Evolutionary conservation across 2,113 vertebrate species (phyloP).

Genomic region (Notiomystis cincta): DNA sequence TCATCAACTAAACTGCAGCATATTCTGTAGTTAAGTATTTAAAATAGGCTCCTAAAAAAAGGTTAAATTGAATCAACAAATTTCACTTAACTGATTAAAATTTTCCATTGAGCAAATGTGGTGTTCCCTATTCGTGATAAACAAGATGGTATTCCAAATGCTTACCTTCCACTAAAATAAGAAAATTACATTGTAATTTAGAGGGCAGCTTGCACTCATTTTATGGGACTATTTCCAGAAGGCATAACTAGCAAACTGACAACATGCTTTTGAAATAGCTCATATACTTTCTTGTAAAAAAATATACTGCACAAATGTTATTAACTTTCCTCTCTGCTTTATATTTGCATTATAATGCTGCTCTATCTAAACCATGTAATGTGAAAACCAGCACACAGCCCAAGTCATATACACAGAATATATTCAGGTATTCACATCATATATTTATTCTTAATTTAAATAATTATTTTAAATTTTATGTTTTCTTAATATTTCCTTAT

Average conservation of each 20-base stretch:
- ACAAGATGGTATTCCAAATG: not conserved
- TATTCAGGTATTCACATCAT: not conserved
- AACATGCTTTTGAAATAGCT: slow-evolving; percentile 14
- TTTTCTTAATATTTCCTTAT: not conserved
- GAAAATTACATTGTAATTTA: slow-evolving; percentile 43
- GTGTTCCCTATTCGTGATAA: not conserved
- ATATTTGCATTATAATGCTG: not conserved
- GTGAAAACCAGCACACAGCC: not conserved
- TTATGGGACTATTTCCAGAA: slow-evolving; percentile 38
- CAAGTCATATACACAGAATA: not conserved
- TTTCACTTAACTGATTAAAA: slow-evolving; percentile 10
- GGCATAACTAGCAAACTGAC: slow-evolving; percentile 14
- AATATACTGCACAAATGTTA: not conserved
- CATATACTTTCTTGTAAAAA: slow-evolving; percentile 1
- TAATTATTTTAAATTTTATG: not conserved
- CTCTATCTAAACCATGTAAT: not conserved
- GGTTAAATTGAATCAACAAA: not conserved
- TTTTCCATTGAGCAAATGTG: not conserved
- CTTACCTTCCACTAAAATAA: slow-evolving; percentile 30
- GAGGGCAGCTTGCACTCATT: slow-evolving; percentile 6
- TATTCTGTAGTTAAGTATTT: not conserved
- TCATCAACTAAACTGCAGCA: not conserved
- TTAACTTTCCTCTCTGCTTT: not conserved
- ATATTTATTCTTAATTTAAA: not conserved
- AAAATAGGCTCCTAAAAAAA: not conserved